Base-by-base conservation (phyloP, 1,140 invertebrate genomes). In the Gryon sp. region DNA sequence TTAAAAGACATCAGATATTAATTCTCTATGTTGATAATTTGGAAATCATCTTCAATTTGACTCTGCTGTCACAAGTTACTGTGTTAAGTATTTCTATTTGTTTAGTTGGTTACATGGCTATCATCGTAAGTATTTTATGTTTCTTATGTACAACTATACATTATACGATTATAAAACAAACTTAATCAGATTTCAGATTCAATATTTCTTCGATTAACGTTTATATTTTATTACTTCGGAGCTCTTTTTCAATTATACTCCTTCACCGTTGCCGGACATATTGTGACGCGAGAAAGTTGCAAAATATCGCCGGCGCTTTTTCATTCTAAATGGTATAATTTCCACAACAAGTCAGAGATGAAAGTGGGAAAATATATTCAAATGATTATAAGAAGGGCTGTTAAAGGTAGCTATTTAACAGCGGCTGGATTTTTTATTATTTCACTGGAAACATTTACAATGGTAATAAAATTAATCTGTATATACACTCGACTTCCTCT, bases 51-150 rank as follows among this genome's bases (percentile, higher is more conserved):
- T 70, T 70, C 9, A 50, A 43, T 34, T 26, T 59, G 24, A 1
- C 30, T 14, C 24, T 70, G 6, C n/a, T 70, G 16, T 3, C 43
- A 18, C 53, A 70, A 70, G 52, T 70, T 8, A 34, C 53, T 15
- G 15, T 60, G 12, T 28, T 60, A 3, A 60, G 53, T 24, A 3
- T 60, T 12, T 70, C 43, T 12, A 59, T 60, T 8, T 70, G 66
- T 60, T 43, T 70, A 14, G 24, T 40, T 12, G 66, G 66, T 11
- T 70, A 70, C 12, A 34, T 53, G 38, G 53, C 66, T 6, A 24
- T 70, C 1, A 11, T 60, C n/a, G 65, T 69, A 53, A 52, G 53
- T 60, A 5, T 12, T 24, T 24, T 24, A n/a, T n/a, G n/a, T n/a
- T n/a, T n/a, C n/a, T n/a, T n/a, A n/a, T n/a, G n/a, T n/a, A n/a